These are phyloP conservation scores for Augiades crinisus DNA, from an alignment of 2,888 invertebrate genomes.

Conservation along the genomic window DNA sequence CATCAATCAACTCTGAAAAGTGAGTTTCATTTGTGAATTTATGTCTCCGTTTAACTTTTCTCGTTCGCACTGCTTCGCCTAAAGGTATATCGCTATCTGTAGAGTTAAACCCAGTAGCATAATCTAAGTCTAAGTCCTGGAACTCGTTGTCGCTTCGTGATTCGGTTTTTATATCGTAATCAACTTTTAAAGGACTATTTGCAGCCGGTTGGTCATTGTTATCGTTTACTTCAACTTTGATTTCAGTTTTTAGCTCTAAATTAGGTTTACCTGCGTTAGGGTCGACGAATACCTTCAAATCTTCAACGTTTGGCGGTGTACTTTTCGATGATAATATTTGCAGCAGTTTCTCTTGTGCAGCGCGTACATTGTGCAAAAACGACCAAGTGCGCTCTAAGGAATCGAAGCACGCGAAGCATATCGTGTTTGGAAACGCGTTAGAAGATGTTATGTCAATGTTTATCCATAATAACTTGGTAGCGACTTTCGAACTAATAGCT, in stretches of 20 bases:
- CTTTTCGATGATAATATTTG: conserved; percentile 41
- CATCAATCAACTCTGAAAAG: conserved; percentile 26
- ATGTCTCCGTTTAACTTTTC: conserved; percentile 39
- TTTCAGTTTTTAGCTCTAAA: conserved; percentile 58
- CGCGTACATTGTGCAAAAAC: conserved; percentile 60
- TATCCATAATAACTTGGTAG: conserved; percentile 67
- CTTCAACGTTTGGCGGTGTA: conserved; percentile 36
- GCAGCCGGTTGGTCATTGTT: conserved; percentile 37
- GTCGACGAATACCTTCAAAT: conserved; percentile 29
- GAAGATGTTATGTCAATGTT: conserved; percentile 58
- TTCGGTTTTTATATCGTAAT: conserved; percentile 49
- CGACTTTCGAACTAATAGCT: conserved; percentile 56
- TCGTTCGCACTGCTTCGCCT: conserved; percentile 45
- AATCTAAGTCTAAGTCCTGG: conserved; percentile 6
- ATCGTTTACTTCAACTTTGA: conserved; percentile 42
- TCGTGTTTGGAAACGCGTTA: conserved; percentile 56
- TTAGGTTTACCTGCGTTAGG: conserved; percentile 53
- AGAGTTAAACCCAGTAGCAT: conserved; percentile 39
- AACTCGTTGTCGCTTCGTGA: conserved; percentile 41
- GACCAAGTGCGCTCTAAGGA: conserved; percentile 65
- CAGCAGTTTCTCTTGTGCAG: conserved; percentile 59
- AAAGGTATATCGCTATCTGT: conserved; percentile 63
- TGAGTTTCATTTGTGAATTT: conserved; percentile 18
- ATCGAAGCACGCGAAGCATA: conserved; percentile 72
- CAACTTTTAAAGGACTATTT: conserved; percentile 40